Evolutionary conservation across 1,140 invertebrate genomes (phyloP).

Genomic region (Solenopsis fugax): DNA sequence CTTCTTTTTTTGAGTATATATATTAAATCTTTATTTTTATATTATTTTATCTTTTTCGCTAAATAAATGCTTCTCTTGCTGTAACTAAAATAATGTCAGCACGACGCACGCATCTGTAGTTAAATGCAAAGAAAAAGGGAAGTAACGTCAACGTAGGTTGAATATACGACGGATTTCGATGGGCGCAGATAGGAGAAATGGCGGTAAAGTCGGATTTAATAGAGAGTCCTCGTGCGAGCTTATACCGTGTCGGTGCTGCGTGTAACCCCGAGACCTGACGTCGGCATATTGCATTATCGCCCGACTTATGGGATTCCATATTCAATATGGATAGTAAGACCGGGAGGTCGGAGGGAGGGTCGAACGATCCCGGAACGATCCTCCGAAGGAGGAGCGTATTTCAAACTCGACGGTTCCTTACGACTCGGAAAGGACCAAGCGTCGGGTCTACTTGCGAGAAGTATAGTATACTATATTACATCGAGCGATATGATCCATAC

Average conservation of each 20-base stretch:
- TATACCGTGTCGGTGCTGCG: conserved; percentile 47
- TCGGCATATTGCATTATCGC: conserved; percentile 83
- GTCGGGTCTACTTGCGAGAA: conserved; percentile 25
- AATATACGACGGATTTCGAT: conserved; percentile 4
- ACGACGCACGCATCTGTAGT: neutral
- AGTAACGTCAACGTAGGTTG: neutral
- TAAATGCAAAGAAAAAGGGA: neutral
- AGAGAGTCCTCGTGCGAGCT: conserved; percentile 70
- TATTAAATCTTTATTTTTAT: neutral
- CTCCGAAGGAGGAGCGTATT: conserved; percentile 15
- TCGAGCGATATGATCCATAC: conserved; percentile 39
- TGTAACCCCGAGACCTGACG: conserved; percentile 74
- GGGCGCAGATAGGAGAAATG: conserved; percentile 43
- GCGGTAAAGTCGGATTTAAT: conserved; percentile 79
- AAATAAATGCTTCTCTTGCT: conserved; percentile 1
- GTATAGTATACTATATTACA: conserved; percentile 53
- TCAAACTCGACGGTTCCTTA: conserved; percentile 52
- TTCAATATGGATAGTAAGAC: conserved; percentile 78
- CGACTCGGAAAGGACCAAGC: conserved; percentile 27
- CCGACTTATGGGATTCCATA: conserved; percentile 81
- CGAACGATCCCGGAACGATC: conserved; percentile 35
- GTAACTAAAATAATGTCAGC: neutral
- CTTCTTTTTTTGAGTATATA: no score
- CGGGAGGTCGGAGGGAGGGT: conserved; percentile 44
- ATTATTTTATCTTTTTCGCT: neutral